These are phyloP conservation scores for Labroides dimidiatus DNA, from an alignment of 2,797 vertebrate genomes.

Conservation along the genomic window DNA sequence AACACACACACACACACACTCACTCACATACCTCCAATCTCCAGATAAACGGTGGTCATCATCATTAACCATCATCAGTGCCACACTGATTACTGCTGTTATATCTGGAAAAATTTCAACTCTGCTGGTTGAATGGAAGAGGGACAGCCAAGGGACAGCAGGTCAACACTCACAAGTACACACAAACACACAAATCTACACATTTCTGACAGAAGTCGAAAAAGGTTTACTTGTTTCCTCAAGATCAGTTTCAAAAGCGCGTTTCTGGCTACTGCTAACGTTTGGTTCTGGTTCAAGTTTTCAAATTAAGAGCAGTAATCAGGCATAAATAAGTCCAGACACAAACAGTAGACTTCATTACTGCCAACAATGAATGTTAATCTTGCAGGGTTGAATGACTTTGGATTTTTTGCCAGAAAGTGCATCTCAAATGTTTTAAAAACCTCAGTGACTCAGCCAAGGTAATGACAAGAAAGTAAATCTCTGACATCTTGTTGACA, in stretches of 20 bases:
- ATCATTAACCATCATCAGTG: constrained; percentile 79
- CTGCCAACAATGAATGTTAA: neutral
- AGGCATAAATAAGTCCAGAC: neutral
- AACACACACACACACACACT: constrained; percentile 6
- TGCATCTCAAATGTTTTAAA: neutral
- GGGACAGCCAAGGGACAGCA: constrained; percentile 57
- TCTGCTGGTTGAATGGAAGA: constrained; percentile 23
- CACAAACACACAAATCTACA: constrained; percentile 8
- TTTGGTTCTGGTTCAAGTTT: constrained; percentile 32
- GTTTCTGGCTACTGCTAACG: constrained; percentile 4
- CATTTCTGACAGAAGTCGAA: constrained; percentile 4
- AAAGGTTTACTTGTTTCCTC: neutral
- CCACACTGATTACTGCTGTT: constrained; percentile 62
- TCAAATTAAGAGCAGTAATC: constrained; percentile 14
- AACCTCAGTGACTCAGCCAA: neutral
- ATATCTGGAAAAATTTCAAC: constrained; percentile 63
- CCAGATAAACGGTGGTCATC: constrained; percentile 69
- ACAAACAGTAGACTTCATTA: constrained; percentile 9
- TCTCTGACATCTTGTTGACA: neutral
- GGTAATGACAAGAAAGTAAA: neutral
- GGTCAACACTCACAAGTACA: constrained; percentile 21
- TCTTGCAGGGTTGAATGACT: neutral
- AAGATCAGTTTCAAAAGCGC: constrained; percentile 15
- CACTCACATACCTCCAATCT: constrained; percentile 37
- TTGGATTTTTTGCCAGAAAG: neutral